These are phyloP conservation scores for Scaeva pyrastri DNA, from an alignment of 2,888 invertebrate species.

Conservation along the genomic window DNA sequence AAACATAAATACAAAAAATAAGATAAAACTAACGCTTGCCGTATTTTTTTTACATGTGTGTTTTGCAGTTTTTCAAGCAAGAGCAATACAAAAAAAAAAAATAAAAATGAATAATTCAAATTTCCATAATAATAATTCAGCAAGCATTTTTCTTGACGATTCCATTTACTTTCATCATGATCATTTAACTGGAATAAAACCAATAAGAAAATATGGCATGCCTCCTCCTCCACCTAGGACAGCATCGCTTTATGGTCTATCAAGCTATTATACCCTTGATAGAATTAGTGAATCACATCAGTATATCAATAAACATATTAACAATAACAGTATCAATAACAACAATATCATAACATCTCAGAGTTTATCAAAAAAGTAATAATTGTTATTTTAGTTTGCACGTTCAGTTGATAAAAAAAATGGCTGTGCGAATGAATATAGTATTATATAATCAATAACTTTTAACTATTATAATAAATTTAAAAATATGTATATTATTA, in stretches of 20 bases:
- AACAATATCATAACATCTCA: conserved; percentile 40
- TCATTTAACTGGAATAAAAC: conserved; percentile 54
- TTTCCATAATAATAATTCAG: conserved; percentile 57
- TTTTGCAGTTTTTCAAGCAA: conserved; percentile 54
- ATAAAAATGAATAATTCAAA: conserved; percentile 63
- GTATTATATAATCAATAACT: too few species aligned
- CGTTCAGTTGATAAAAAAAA: conserved; percentile 20
- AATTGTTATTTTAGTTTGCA: background rate
- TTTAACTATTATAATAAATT: too few species aligned
- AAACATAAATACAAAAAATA: conserved; percentile 4
- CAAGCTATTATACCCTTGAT: conserved; percentile 54
- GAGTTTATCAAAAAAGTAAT: conserved; percentile 57
- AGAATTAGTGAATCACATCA: conserved; percentile 65
- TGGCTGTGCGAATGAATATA: conserved; percentile 6
- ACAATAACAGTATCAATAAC: conserved; percentile 61
- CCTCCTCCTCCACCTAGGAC: conserved; percentile 57
- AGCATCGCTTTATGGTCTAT: conserved; percentile 66
- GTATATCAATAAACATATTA: conserved; percentile 63
- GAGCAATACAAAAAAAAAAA: conserved; percentile 15
- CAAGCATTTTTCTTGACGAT: conserved; percentile 60
- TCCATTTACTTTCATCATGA: conserved; percentile 63
- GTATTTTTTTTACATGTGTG: conserved; percentile 64
- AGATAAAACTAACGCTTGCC: conserved; percentile 48
- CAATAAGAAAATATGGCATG: conserved; percentile 62
- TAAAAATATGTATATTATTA: background rate